Evolutionary conservation across 1,140 invertebrate genomes (phyloP), one percentile per base, ranked within the genome.

Genomic region (Drosophila ficusphila): DNA sequence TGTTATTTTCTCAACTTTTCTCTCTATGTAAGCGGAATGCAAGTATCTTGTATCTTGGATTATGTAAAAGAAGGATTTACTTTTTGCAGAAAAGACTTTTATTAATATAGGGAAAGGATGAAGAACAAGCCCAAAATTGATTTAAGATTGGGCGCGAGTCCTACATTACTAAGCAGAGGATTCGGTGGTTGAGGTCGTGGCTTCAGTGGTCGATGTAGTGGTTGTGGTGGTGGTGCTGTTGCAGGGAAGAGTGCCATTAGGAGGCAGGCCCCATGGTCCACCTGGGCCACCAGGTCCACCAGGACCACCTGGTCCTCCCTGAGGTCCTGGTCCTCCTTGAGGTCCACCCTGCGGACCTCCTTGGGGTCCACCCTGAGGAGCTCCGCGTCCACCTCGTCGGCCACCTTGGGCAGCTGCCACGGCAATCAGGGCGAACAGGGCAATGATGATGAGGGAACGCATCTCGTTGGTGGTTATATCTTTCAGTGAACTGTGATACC

Each of bases 91-190:
- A 36, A 54, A 41, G 73, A 74, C 53, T 85, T 85, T 79, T 79
- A 83, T 85, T 86, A 70, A 86, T 68, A 73, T 69, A 65, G 60
- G 29, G 29, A 44, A 16, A 11, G 9, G 29, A n/a, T n/a, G 8
- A n/a, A 25, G 60, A 61, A 51, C 52, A 62, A 39, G 52, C 33
- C 44, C 29, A 61, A 54, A 73, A 61, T 75, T 52, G 74, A 64
- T 83, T 82, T 42, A 16, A 53, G 53, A 79, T 79, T 70, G 79
- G 38, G 42, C 64, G 27, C 18, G 46, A 38, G 44, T n/a, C n/a
- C 31, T 25, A 25, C 14, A 34, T 6, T 27, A 5, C 16, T 21
- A 65, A 27, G 25, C 47, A 6, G 58, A 12, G 3, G 29, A 14
- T 7, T 34, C 54, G 19, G 54, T 57, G 47, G 23, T 56, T 16